Conservation (phyloP, 1,140 invertebrate genomes). For the Drosophila miranda region DNA sequence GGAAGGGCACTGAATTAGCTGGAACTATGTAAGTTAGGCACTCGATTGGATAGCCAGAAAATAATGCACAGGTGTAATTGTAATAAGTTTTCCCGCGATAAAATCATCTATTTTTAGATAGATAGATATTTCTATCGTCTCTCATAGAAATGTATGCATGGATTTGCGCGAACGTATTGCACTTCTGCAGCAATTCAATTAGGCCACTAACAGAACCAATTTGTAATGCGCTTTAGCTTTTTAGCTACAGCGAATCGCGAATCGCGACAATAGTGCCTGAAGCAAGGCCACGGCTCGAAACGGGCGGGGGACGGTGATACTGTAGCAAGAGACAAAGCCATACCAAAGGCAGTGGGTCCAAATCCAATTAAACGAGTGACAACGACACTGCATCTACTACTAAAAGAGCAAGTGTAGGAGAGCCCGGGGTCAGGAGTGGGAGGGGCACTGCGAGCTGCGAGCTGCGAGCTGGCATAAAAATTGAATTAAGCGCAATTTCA, state of each 20-base stretch:
- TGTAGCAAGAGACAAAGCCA: conserved; percentile 56
- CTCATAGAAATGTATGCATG: conserved; percentile 33
- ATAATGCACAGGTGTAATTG: no score
- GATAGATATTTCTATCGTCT: no score
- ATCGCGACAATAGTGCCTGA: conserved; percentile 26
- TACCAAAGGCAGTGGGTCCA: conserved; percentile 48
- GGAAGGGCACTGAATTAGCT: neutral
- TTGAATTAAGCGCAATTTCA: conserved; percentile 76
- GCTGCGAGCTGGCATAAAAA: conserved; percentile 56
- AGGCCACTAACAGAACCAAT: conserved; percentile 78
- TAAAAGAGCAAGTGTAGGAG: conserved; percentile 52
- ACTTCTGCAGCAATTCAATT: conserved; percentile 74
- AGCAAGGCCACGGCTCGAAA: conserved; percentile 32
- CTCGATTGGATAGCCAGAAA: neutral
- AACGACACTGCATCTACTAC: conserved; percentile 65
- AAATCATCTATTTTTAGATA: conserved; percentile 11
- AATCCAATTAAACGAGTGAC: conserved; percentile 78
- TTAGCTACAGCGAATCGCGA: conserved; percentile 44
- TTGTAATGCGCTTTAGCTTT: conserved; percentile 74
- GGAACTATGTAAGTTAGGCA: no score
- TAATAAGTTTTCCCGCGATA: conserved; percentile 24
- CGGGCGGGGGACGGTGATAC: neutral
- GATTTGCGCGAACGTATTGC: conserved; percentile 22
- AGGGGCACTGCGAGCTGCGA: conserved; percentile 15
- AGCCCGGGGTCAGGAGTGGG: neutral